A percentile compares a stretch with the other conserved stretches of the same genome.
Conservation (phyloP, 2,797 vertebrate species). For the Onychomys torridus region DNA sequence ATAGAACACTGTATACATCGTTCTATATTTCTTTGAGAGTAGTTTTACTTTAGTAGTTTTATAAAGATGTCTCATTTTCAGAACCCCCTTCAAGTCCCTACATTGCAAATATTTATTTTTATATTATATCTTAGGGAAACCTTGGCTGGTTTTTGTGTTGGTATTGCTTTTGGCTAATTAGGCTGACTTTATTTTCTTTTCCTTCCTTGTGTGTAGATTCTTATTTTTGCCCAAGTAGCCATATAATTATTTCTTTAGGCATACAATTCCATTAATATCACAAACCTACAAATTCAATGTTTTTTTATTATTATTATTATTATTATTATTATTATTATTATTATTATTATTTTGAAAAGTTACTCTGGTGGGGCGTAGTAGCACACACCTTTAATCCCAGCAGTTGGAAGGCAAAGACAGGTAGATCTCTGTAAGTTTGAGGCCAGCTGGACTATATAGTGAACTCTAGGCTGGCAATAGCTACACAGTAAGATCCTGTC, state of each 20-base stretch:
- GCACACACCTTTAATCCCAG: neutral
- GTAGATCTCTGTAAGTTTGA: neutral
- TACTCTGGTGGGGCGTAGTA: neutral
- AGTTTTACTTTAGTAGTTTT: constrained; percentile 31
- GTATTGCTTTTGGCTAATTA: constrained; percentile 14
- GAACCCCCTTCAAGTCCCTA: neutral
- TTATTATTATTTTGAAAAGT: constrained; percentile 40
- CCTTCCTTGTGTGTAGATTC: constrained; percentile 32
- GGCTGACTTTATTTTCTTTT: neutral
- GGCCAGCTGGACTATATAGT: neutral
- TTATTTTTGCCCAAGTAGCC: constrained; percentile 28
- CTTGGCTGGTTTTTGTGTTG: constrained; percentile 28
- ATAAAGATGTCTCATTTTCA: constrained; percentile 27
- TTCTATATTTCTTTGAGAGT: neutral
- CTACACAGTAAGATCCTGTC: neutral
- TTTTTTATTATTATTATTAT: too few relatives aligned
- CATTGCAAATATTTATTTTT: neutral
- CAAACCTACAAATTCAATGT: constrained; percentile 18
- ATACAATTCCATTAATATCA: constrained; percentile 12
- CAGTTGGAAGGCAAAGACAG: neutral
- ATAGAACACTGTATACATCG: neutral
- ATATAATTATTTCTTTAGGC: constrained; percentile 32
- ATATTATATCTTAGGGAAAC: neutral
- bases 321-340: too few relatives aligned
- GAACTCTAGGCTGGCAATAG: neutral